phyloP scores from a whole-genome alignment of 2,113 vertebrate species.

The Pluvialis apricaria region DNA sequence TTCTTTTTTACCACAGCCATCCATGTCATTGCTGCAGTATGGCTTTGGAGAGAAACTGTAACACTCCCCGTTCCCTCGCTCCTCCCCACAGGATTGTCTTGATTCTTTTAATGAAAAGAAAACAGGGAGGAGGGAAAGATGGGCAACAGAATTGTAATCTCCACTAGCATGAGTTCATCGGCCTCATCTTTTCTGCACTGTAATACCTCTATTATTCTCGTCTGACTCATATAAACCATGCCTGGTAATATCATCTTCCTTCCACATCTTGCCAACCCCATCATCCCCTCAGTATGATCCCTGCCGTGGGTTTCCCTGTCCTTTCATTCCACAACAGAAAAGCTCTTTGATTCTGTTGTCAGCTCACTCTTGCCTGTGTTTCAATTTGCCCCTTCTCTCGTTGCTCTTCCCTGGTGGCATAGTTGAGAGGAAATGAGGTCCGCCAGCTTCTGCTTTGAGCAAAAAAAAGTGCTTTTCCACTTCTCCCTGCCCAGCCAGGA shows the following conservation, averaged over 20 bases:
- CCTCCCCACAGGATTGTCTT: not conserved
- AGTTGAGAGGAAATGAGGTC: not conserved
- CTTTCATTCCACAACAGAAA: not conserved
- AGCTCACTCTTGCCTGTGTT: not conserved
- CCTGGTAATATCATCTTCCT: not conserved
- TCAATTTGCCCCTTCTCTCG: not conserved
- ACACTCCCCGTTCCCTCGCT: not conserved
- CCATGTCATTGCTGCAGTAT: not conserved
- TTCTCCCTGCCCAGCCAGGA: not conserved
- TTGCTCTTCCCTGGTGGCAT: not conserved
- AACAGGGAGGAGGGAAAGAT: not conserved
- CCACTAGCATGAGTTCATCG: not conserved
- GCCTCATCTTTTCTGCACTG: not conserved
- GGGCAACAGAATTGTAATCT: not conserved
- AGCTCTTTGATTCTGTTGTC: not conserved
- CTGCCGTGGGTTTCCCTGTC: not conserved
- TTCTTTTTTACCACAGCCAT: not conserved
- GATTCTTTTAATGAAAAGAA: not conserved
- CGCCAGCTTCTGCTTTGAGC: not conserved
- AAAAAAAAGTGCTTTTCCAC: not conserved
- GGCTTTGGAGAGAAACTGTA: not conserved
- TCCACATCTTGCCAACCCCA: not conserved
- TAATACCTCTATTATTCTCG: not conserved
- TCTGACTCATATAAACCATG: slow-evolving; percentile 9
- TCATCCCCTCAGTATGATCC: not conserved